A percentile compares a stretch with the other conserved stretches of the same genome.
Evolutionary conservation across 2,888 invertebrate species (phyloP).

Genomic region (Mimas tiliae): DNA sequence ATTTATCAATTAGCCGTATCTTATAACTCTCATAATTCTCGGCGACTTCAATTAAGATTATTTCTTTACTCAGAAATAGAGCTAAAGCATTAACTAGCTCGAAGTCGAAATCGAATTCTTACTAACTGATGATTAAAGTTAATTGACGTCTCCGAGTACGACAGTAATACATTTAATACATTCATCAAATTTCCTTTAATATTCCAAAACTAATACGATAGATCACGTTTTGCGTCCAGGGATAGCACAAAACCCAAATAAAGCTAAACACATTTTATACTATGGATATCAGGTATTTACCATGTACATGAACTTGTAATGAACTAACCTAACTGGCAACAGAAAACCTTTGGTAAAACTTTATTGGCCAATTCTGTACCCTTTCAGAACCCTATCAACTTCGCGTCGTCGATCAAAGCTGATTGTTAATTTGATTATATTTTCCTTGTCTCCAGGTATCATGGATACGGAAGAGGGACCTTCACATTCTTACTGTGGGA

Average conservation of each 20-base stretch:
- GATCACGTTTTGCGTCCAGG: too few relatives aligned
- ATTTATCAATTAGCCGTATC: too few relatives aligned
- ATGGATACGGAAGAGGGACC: constrained; percentile 94
- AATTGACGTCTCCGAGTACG: too few relatives aligned
- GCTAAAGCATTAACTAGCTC: too few relatives aligned
- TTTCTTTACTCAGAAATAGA: too few relatives aligned
- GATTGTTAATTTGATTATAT: constrained; percentile 18
- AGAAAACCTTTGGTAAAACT: constrained; percentile 14
- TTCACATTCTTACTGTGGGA: constrained; percentile 89
- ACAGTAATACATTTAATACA: too few relatives aligned
- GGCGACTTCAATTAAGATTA: too few relatives aligned
- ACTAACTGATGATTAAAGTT: too few relatives aligned
- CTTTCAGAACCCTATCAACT: constrained; percentile 23
- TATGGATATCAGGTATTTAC: not conserved
- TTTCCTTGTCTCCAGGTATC: constrained; percentile 87
- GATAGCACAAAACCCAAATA: not conserved
- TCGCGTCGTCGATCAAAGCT: constrained; percentile 20
- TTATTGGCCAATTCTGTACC: constrained; percentile 17
- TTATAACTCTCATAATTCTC: too few relatives aligned
- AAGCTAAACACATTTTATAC: not conserved
- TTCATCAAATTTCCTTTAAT: too few relatives aligned
- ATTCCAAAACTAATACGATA: too few relatives aligned
- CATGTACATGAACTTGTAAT: constrained; percentile 10
- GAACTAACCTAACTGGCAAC: constrained; percentile 1
- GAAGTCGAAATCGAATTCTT: too few relatives aligned